Evolutionary conservation across 2,888 invertebrate species (phyloP), one percentile per base, ranked within the genome.

Genomic region (Autographa pulchrina): DNA sequence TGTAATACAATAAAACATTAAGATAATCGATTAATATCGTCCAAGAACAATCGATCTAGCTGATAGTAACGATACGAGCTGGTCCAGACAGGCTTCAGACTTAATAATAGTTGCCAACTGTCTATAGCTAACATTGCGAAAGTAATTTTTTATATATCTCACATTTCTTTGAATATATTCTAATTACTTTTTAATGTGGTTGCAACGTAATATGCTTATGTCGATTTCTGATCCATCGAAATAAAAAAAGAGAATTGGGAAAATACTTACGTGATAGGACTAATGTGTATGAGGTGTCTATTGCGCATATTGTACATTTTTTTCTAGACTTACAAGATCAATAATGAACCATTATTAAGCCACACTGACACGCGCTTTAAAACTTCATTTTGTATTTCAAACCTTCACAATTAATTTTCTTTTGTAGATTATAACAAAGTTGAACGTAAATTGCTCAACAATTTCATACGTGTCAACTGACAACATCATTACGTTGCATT

Each of bases 11-110:
- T 70, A 67, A 76, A 16, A 48, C n/a, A 76, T 74, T 76, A 64
- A 75, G 70, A 82, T 80, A 75, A 84, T 80, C 80, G 72, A 82
- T 76, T 73, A 77, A 75, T 69, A 64, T 56, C 65, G 35, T 68
- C 71, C 62, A 64, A 69, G 38, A 66, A 60, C 68, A 60, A 76
- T 81, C 70, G 79, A 82, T 82, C 70, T 76, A 72, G 35, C 64
- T 58, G 77, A 82, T 82, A 70, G 20, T 68, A 62, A 64, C 43
- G 63, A 61, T 68, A 62, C 43, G 48, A 75, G 63, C 56, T 63
- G 56, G 68, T 79, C 31, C 52, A 74, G 67, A 68, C 66, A 72
- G 75, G 70, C 71, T 68, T 74, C 69, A 74, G 73, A 71, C 54
- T 62, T 77, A 74, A 70, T 79, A 80, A 66, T 18, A 43, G 35